Evolutionary conservation across 2,888 invertebrate species (phyloP).

Genomic region (Drosophila fulvimacula): DNA sequence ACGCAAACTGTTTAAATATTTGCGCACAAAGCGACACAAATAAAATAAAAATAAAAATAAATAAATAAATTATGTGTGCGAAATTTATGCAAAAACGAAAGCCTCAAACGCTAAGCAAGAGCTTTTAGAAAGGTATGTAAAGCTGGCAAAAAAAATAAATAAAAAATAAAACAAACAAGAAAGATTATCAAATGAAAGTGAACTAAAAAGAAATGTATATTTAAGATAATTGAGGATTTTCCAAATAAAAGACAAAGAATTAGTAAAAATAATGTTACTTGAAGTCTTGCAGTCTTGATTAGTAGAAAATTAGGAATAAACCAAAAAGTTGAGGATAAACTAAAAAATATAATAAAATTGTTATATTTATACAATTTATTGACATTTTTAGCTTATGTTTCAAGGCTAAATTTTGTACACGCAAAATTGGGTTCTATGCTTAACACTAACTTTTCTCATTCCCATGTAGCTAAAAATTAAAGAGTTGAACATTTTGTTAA

Average conservation of each 20-base stretch:
- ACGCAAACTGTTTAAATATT: constrained; percentile 75
- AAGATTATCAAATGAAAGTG: neutral
- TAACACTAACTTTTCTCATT: too few species aligned
- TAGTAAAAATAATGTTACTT: neutral
- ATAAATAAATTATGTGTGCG: constrained; percentile 54
- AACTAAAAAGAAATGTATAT: neutral
- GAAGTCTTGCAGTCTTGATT: too few species aligned
- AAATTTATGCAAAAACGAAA: constrained; percentile 65
- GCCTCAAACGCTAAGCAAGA: constrained; percentile 34
- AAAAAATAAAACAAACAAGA: neutral
- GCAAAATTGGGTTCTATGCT: too few species aligned
- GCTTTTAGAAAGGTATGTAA: constrained; percentile 64
- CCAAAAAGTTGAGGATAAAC: too few species aligned
- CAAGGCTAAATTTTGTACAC: too few species aligned
- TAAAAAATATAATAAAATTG: too few species aligned
- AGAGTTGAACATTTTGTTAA: too few species aligned
- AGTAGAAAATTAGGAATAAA: too few species aligned
- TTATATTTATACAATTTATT: too few species aligned
- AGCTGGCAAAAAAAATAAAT: constrained; percentile 8
- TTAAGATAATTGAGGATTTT: neutral
- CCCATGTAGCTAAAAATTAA: too few species aligned
- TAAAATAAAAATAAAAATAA: constrained; percentile 12
- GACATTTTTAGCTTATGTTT: too few species aligned
- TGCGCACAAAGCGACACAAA: constrained; percentile 37
- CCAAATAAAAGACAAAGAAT: neutral